Evolutionary conservation across 2,888 invertebrate genomes (phyloP).

Genomic region (Electrophaes corylata): DNA sequence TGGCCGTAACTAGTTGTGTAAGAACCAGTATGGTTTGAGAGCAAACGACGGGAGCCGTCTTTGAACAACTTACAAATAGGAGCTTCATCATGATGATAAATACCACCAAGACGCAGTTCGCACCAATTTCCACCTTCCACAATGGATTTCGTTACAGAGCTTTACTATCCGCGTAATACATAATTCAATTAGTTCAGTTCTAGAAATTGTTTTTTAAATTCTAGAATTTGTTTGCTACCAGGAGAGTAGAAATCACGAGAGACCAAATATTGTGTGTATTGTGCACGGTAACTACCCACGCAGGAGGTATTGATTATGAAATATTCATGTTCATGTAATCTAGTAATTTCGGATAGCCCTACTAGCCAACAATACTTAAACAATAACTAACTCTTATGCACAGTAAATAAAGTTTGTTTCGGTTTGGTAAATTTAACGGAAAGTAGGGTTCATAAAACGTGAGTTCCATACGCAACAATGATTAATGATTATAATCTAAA

Average conservation of each 20-base stretch:
- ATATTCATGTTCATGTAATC: constrained; percentile 65
- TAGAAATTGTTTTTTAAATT: neutral
- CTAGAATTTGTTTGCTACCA: constrained; percentile 25
- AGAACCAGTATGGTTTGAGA: neutral
- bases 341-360: constrained; percentile 49
- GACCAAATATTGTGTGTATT: constrained; percentile 19
- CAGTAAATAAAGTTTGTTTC: constrained; percentile 40
- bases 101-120: too few species aligned
- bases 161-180: neutral
- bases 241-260: constrained; percentile 30
- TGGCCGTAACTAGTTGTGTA: too few species aligned
- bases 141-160: neutral
- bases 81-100: too few species aligned
- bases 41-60: too few species aligned
- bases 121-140: neutral
- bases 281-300: constrained; percentile 23
- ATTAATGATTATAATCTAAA: constrained; percentile 65
- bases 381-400: constrained; percentile 39
- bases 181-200: neutral
- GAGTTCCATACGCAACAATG: constrained; percentile 55
- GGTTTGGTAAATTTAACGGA: neutral
- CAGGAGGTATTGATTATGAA: constrained; percentile 57
- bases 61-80: too few species aligned
- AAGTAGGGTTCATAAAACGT: constrained; percentile 36
- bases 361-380: constrained; percentile 12